A percentile compares a stretch with the other conserved stretches of the same genome.
These are phyloP conservation scores for Cecidostiba fungosa DNA, from an alignment of 2,888 invertebrate species.

Conservation along the genomic window DNA sequence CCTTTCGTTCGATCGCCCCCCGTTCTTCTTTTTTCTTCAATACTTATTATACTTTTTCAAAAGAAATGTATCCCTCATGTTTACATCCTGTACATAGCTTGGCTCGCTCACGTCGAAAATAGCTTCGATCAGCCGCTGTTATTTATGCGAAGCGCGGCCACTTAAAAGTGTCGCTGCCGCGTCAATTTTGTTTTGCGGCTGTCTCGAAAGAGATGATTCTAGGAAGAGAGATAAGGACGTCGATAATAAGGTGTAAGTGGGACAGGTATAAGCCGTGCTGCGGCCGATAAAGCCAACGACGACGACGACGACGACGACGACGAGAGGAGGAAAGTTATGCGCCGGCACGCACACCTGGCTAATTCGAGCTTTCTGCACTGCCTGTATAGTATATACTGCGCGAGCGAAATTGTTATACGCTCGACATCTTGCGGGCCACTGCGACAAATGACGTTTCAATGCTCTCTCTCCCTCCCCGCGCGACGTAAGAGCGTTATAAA, in stretches of 20 bases:
- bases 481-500: slow-evolving; percentile 40
- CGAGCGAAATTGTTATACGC: slow-evolving; percentile 67
- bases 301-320: slow-evolving; percentile 33
- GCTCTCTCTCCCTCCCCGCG: neutral
- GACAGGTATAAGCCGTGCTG: slow-evolving; percentile 75
- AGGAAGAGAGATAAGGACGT: slow-evolving; percentile 68
- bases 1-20: neutral
- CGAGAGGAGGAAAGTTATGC: slow-evolving; percentile 76
- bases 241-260: slow-evolving; percentile 77
- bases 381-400: neutral
- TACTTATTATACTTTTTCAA: too few relatives aligned
- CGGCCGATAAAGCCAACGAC: slow-evolving; percentile 66
- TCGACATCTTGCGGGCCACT: slow-evolving; percentile 12
- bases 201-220: neutral
- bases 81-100: neutral
- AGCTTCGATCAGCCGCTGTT: slow-evolving; percentile 2
- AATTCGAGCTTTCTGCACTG: slow-evolving; percentile 67
- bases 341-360: slow-evolving; percentile 75
- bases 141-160: slow-evolving; percentile 9
- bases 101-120: neutral
- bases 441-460: slow-evolving; percentile 42
- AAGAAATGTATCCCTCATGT: neutral
- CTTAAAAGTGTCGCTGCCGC: slow-evolving; percentile 55
- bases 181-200: slow-evolving; percentile 55
- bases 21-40: too few relatives aligned